Evolutionary conservation across 1,140 invertebrate species (phyloP).

Genomic region (Homalodisca vitripennis): DNA sequence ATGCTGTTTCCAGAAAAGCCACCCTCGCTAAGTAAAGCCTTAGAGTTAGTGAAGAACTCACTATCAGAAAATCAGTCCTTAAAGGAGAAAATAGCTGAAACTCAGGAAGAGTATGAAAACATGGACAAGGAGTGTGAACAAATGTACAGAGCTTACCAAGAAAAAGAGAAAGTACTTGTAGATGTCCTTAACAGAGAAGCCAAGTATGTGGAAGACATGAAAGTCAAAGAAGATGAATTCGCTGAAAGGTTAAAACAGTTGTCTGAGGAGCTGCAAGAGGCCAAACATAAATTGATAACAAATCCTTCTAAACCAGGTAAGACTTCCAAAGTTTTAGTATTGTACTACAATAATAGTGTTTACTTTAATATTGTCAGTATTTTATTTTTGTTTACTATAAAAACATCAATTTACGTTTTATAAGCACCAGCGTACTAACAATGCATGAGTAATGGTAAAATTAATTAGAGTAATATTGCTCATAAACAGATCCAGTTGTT

Average conservation of each 20-base stretch:
- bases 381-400: no score
- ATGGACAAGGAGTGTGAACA: slow-evolving; percentile 13
- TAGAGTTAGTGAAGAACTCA: not conserved
- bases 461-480: no score
- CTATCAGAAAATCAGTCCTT: not conserved
- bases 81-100: slow-evolving; percentile 1
- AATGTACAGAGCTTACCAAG: not conserved
- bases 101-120: not conserved
- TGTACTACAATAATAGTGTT: no score
- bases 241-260: not conserved
- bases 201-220: not conserved
- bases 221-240: not conserved
- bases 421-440: no score
- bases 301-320: no score
- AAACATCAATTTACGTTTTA: no score
- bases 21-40: not conserved
- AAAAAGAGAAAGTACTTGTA: not conserved
- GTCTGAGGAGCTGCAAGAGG: not conserved
- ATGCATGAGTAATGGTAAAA: no score
- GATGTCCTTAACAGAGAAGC: slow-evolving; percentile 11
- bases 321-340: no score
- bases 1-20: not conserved
- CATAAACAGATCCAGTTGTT: no score
- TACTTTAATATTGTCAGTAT: no score
- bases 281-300: not conserved